Percentiles rank a stretch among this genome's conserved stretches.
phyloP scores from a whole-genome alignment of 53 echinoderm and acorn worm genomes.

The Glandiceps talaboti region DNA sequence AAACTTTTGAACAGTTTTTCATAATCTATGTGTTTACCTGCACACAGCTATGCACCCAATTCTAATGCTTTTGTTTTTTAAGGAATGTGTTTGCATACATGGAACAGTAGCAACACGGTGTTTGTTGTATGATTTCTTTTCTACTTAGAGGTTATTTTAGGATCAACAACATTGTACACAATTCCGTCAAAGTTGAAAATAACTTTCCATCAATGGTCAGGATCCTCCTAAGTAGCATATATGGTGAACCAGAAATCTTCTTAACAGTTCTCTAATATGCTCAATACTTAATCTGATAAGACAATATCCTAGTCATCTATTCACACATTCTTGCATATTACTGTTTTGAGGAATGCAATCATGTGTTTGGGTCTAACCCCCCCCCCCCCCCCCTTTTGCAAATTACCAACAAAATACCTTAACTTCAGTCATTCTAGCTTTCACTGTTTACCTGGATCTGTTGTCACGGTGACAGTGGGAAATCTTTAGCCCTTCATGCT shows the following conservation, averaged over 20 bases:
- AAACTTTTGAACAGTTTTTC: too few relatives aligned
- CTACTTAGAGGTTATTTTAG: neutral
- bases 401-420: too few relatives aligned
- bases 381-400: too few relatives aligned
- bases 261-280: neutral
- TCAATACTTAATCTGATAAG: too few relatives aligned
- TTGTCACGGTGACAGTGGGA: neutral
- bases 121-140: neutral
- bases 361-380: too few relatives aligned
- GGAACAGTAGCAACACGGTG: neutral
- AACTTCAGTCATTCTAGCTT: neutral
- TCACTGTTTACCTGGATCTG: neutral
- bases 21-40: too few relatives aligned
- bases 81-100: neutral
- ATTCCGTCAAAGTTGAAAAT: neutral
- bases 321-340: too few relatives aligned
- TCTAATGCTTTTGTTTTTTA: too few relatives aligned
- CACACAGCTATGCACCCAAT: too few relatives aligned
- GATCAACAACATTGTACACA: neutral
- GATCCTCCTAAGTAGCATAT: neutral
- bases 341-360: too few relatives aligned
- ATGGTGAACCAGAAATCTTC: neutral
- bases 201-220: neutral
- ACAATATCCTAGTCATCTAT: too few relatives aligned
- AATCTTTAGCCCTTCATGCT: neutral